Percentiles rank a stretch among this genome's conserved stretches.
phyloP scores from a whole-genome alignment of 1,140 invertebrate species.

The Tribolium castaneum region DNA sequence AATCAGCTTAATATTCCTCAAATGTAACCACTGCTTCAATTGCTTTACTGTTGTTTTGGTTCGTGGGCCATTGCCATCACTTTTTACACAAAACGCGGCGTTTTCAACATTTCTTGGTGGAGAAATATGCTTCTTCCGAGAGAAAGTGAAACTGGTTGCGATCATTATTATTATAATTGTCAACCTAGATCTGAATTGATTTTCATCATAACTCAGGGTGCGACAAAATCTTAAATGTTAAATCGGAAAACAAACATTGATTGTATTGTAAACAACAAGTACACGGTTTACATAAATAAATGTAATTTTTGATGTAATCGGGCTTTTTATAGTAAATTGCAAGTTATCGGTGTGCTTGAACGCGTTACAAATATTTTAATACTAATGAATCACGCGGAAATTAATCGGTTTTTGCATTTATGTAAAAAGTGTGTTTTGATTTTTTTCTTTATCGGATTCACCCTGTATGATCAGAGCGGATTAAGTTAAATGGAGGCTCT shows the following conservation, averaged over 20 bases:
- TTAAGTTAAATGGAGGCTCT: too few species aligned
- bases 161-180: background rate
- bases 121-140: background rate
- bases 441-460: background rate
- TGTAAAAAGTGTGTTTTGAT: too few species aligned
- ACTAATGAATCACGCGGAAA: background rate
- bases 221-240: background rate
- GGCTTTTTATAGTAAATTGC: background rate
- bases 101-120: background rate
- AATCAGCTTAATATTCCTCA: background rate
- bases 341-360: slow-evolving; percentile 2
- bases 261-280: background rate
- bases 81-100: background rate
- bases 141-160: background rate
- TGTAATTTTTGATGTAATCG: slow-evolving; percentile 6
- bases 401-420: background rate
- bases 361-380: slow-evolving; percentile 16
- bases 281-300: slow-evolving; percentile 4
- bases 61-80: background rate
- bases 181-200: background rate
- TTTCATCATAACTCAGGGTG: too few species aligned
- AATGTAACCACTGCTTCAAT: background rate
- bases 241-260: background rate
- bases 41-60: slow-evolving; percentile 12
- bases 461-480: too few species aligned